Evolutionary conservation across 2,113 vertebrate genomes (phyloP), one percentile per base, ranked within the genome.

Genomic region (Ceuthmochares aereus): DNA sequence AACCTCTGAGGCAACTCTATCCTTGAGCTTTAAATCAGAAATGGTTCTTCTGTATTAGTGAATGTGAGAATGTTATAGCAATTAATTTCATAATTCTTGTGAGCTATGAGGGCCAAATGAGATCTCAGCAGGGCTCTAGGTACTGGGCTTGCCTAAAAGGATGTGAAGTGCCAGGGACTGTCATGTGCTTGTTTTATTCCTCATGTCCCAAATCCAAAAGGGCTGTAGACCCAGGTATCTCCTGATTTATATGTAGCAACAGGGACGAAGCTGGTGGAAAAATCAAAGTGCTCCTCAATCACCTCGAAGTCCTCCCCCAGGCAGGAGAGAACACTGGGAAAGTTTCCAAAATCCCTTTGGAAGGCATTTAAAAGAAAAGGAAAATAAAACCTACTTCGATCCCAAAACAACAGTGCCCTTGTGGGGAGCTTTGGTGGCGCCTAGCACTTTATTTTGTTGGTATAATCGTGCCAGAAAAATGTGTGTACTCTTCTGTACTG

Each of bases 351-450:
- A 63, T 62, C 6, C 17, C 29, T 59, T 74, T 92, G 89, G 91
- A 95, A 84, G 29, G 22, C 81, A 29, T 84, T 87, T 47, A 88
- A 87, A 94, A 80, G 67, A 34, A 79, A 67, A 72, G 14, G 8
- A 78, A 76, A 79, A 88, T 17, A 76, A 95, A 54, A 59, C 18
- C 17, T 18, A 11, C 25, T 84, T 92, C 60, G 70, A 36, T 14
- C 21, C 52, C 60, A 84, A 52, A 95, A 95, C 55, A 79, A 56
- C 26, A 62, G 21, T 23, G 54, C 8, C 18, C n/a, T 89, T 94
- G 72, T 74, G 37, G 40, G 64, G 22, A 92, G 32, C 27, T 89
- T 32, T 47, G 26, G 8, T 92, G 34, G n/a, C 81, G 49, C 36
- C 72, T 43, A 51, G 32, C 47, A 74, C 34, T 88, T 77, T 20